Percentiles rank a stretch among this genome's conserved stretches.
Evolutionary conservation across 2,888 invertebrate genomes (phyloP).

Genomic region (Aromia moschata): DNA sequence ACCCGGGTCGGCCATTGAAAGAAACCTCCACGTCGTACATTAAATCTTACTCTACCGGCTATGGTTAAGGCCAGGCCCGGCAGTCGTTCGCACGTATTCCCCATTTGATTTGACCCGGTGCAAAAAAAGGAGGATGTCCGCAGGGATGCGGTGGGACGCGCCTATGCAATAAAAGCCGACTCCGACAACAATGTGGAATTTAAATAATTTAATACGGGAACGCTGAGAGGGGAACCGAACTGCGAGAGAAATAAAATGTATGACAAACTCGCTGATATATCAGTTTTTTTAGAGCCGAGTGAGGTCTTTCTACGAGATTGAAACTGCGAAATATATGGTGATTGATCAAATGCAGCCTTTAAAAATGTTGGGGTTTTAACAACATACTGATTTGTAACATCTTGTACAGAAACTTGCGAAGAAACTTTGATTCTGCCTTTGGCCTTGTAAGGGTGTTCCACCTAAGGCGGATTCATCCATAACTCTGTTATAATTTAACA

Average conservation of each 20-base stretch:
- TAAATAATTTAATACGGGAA: conserved; percentile 40
- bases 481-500: no score
- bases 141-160: conserved; percentile 12
- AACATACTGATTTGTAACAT: no score
- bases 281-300: conserved; percentile 37
- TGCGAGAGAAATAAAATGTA: conserved; percentile 34
- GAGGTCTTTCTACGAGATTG: conserved; percentile 30
- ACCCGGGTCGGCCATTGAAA: no score
- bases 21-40: no score
- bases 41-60: no score
- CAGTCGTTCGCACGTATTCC: not conserved
- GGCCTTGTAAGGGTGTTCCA: no score
- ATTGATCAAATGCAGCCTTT: no score
- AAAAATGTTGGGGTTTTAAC: no score
- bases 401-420: no score
- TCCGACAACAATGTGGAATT: conserved; percentile 31
- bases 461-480: no score
- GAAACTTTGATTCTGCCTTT: no score
- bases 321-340: conserved; percentile 32
- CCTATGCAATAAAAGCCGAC: conserved; percentile 24
- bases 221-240: conserved; percentile 17
- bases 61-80: no score
- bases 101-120: not conserved
- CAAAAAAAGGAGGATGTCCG: conserved; percentile 10
- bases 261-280: conserved; percentile 38